Conservation (phyloP, 1,140 invertebrate genomes). For the Achroia grisella region DNA sequence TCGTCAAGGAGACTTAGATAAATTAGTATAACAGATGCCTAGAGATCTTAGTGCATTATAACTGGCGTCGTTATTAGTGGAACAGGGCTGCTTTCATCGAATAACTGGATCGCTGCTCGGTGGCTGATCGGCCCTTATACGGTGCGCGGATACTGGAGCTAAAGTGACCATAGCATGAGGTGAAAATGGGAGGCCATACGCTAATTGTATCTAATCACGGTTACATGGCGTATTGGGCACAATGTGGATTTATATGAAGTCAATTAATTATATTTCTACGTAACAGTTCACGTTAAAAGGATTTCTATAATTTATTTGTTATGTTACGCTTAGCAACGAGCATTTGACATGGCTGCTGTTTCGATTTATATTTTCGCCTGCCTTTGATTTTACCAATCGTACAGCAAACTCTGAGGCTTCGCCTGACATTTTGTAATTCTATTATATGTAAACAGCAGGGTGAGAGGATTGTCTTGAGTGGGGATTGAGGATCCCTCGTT, state of each 20-base stretch:
- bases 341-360: too few species aligned
- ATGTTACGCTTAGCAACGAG: too few species aligned
- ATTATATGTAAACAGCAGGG: too few species aligned
- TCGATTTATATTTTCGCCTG: too few species aligned
- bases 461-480: too few species aligned
- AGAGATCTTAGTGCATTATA: conserved; percentile 9
- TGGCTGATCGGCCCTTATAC: conserved; percentile 44
- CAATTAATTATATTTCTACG: neutral
- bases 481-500: too few species aligned
- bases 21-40: neutral
- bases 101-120: conserved; percentile 39
- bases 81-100: conserved; percentile 43
- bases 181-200: neutral
- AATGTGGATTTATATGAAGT: neutral
- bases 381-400: too few species aligned
- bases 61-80: conserved; percentile 44
- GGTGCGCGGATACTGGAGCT: conserved; percentile 38
- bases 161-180: conserved; percentile 20
- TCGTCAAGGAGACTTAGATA: neutral
- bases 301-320: too few species aligned
- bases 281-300: too few species aligned
- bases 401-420: too few species aligned
- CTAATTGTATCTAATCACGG: conserved; percentile 6
- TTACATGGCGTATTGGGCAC: neutral
- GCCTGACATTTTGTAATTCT: too few species aligned